A percentile compares a stretch with the other conserved stretches of the same genome.
Conservation (phyloP, 2,888 invertebrate species). For the Ochropleura plecta region DNA sequence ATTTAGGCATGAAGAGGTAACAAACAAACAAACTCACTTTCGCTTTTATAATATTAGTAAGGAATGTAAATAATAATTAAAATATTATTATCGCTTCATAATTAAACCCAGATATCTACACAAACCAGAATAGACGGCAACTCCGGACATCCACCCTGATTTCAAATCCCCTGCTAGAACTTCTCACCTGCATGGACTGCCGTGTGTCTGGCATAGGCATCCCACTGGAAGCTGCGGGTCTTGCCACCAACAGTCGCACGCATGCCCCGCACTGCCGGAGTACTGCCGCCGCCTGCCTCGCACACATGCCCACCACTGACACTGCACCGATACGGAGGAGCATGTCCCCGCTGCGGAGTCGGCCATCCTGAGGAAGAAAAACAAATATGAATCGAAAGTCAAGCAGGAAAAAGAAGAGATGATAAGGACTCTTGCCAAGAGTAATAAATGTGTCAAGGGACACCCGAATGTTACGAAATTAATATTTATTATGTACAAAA, state of each 20-base stretch:
- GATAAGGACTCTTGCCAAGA: not conserved
- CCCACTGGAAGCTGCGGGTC: slow-evolving; percentile 90
- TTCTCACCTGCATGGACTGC: slow-evolving; percentile 54
- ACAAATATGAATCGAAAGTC: not conserved
- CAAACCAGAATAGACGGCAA: not conserved
- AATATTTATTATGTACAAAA: too few species aligned
- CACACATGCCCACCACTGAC: slow-evolving; percentile 97
- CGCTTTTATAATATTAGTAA: too few species aligned
- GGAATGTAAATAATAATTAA: too few species aligned
- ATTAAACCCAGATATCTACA: not conserved
- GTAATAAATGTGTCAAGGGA: too few species aligned
- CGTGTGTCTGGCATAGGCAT: slow-evolving; percentile 50
- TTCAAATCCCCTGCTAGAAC: not conserved
- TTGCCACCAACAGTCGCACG: slow-evolving; percentile 96
- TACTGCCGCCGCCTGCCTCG: slow-evolving; percentile 97
- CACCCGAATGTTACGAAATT: too few species aligned
- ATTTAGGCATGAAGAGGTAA: too few species aligned
- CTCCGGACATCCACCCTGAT: not conserved
- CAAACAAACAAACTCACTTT: too few species aligned
- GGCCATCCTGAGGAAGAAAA: slow-evolving; percentile 92
- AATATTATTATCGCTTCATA: too few species aligned
- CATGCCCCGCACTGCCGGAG: slow-evolving; percentile 97
- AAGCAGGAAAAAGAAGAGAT: not conserved
- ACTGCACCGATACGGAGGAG: slow-evolving; percentile 97
- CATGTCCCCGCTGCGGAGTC: slow-evolving; percentile 98